phyloP scores from a whole-genome alignment of 2,888 invertebrate genomes.

The Abrostola triplasia region DNA sequence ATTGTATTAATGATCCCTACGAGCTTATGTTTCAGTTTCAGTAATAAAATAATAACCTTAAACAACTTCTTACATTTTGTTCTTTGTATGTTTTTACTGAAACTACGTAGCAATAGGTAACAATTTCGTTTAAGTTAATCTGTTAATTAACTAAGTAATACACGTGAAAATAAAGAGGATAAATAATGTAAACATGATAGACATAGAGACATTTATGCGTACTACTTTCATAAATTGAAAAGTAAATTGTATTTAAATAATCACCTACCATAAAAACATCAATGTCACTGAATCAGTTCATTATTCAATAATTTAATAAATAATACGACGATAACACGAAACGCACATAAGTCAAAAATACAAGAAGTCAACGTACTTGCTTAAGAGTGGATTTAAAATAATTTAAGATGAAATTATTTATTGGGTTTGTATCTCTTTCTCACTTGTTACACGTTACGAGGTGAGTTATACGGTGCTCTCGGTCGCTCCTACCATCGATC shows the following conservation, averaged over 20 bases:
- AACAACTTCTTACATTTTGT: too few relatives aligned
- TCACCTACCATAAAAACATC: constrained; percentile 47
- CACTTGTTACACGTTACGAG: constrained; percentile 60
- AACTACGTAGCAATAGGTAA: too few relatives aligned
- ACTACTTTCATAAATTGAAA: neutral
- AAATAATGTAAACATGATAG: too few relatives aligned
- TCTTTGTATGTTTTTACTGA: too few relatives aligned
- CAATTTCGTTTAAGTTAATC: too few relatives aligned
- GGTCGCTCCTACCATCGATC: constrained; percentile 83
- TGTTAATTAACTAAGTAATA: too few relatives aligned
- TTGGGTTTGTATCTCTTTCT: constrained; percentile 73
- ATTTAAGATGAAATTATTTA: constrained; percentile 84
- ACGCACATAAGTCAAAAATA: constrained; percentile 80
- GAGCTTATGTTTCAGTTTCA: too few relatives aligned
- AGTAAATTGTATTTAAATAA: constrained; percentile 13
- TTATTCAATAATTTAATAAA: constrained; percentile 72
- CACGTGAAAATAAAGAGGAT: too few relatives aligned
- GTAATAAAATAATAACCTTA: too few relatives aligned
- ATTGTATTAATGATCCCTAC: too few relatives aligned
- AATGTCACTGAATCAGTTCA: constrained; percentile 60
- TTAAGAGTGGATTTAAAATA: constrained; percentile 85
- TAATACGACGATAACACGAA: constrained; percentile 71
- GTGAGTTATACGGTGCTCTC: constrained; percentile 69
- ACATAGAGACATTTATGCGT: too few relatives aligned
- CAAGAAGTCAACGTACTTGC: constrained; percentile 86